Percentiles rank a stretch among this genome's conserved stretches.
These are phyloP conservation scores for Malaclemys terrapin DNA, from an alignment of 2,113 vertebrate genomes.

Conservation along the genomic window DNA sequence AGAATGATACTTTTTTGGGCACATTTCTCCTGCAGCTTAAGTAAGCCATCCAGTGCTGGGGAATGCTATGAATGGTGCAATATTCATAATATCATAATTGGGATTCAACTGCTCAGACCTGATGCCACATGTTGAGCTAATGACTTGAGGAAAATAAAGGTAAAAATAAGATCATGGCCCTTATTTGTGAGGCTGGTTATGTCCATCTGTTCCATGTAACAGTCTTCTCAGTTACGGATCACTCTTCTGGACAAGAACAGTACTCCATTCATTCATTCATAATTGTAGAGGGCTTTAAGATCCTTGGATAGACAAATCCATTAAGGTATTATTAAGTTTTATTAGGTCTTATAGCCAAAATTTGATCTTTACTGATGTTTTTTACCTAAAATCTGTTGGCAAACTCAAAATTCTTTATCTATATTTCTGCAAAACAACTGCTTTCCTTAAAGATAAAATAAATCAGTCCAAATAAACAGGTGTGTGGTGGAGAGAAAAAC, in stretches of 20 bases:
- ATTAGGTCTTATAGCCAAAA: neutral
- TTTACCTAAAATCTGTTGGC: neutral
- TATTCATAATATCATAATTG: neutral
- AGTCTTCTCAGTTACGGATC: accelerated
- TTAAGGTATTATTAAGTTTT: neutral
- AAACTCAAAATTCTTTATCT: neutral
- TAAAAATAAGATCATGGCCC: neutral
- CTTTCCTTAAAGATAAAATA: neutral
- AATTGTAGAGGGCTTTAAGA: neutral
- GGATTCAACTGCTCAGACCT: neutral
- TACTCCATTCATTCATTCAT: neutral
- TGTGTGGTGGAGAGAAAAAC: neutral
- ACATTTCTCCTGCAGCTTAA: neutral
- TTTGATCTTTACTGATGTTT: neutral
- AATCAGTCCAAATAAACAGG: neutral
- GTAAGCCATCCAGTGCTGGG: neutral
- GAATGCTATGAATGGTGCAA: neutral
- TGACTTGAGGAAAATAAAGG: neutral
- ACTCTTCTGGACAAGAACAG: conserved; percentile 43
- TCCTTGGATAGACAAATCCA: neutral
- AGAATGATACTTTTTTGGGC: neutral
- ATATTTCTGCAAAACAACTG: neutral
- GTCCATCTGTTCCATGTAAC: conserved; percentile 49
- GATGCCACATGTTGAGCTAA: neutral
- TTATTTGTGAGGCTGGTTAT: neutral